phyloP scores from a whole-genome alignment of 2,113 vertebrate genomes.

The crab-eating macaque (Macaca fascicularis) region DNA sequence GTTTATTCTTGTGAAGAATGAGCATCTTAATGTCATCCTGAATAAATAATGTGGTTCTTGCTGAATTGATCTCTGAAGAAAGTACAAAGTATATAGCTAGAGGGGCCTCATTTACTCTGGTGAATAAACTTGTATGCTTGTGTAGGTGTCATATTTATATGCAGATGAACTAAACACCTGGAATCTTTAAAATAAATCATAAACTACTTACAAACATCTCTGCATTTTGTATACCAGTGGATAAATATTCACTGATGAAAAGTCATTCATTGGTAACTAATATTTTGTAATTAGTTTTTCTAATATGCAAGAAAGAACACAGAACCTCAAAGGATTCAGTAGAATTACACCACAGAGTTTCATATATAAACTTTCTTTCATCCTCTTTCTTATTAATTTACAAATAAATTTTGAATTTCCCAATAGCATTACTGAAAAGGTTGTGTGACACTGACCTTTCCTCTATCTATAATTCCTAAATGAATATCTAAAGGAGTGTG shows the following conservation, averaged over 20 bases:
- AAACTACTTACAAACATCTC: constrained; percentile 8
- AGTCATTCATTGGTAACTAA: neutral
- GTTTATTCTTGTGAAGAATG: constrained; percentile 55
- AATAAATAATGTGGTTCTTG: constrained; percentile 48
- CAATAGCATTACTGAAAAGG: neutral
- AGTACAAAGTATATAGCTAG: neutral
- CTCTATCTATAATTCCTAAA: neutral
- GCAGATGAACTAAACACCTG: constrained; percentile 70
- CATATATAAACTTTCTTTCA: neutral
- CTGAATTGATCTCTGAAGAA: constrained; percentile 41
- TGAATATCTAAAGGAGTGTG: neutral
- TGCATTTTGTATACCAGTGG: neutral
- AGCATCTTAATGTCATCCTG: constrained; percentile 52
- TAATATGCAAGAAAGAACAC: neutral
- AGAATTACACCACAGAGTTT: neutral
- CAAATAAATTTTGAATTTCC: neutral
- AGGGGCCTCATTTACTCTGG: constrained; percentile 25
- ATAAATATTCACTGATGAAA: constrained; percentile 20
- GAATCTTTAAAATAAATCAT: constrained; percentile 67
- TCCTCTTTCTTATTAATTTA: neutral
- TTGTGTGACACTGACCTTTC: neutral
- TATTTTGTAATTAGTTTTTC: constrained; percentile 2
- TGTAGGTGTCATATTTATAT: constrained; percentile 62
- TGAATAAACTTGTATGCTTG: constrained; percentile 33
- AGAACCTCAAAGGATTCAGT: neutral